These are phyloP conservation scores for Todiramphus chloris DNA, from an alignment of 2,113 vertebrate genomes.

Conservation along the genomic window DNA sequence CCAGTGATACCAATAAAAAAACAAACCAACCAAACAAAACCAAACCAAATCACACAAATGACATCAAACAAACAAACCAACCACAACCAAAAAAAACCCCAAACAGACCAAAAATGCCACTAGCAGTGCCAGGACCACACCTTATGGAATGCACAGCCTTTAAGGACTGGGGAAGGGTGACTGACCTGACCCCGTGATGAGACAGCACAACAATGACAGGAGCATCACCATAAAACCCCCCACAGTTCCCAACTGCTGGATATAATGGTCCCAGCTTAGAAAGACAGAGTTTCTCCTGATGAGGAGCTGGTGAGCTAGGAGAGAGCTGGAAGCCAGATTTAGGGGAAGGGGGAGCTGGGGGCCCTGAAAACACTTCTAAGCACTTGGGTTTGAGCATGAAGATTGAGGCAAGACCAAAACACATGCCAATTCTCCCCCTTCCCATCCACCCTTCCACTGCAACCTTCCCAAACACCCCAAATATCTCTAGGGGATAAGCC, in stretches of 20 bases:
- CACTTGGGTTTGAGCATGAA: not conserved
- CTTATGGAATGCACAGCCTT: not conserved
- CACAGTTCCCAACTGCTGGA: not conserved
- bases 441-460: not conserved
- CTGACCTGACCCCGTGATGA: not conserved
- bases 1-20: not conserved
- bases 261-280: not conserved
- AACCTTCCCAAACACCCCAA: not conserved
- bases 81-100: too few relatives aligned
- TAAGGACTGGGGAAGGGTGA: not conserved
- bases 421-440: fast-evolving
- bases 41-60: too few relatives aligned
- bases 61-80: too few relatives aligned
- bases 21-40: too few relatives aligned
- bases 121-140: not conserved
- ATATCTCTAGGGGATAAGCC: not conserved
- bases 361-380: not conserved
- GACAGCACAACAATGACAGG: not conserved
- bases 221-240: not conserved
- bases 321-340: not conserved
- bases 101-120: not conserved
- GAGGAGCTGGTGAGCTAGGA: not conserved
- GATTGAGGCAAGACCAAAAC: not conserved
- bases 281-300: not conserved
- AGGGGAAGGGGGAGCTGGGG: fast-evolving